Evolutionary conservation across 2,113 vertebrate species (phyloP).

Genomic region (Phocoena phocoena): DNA sequence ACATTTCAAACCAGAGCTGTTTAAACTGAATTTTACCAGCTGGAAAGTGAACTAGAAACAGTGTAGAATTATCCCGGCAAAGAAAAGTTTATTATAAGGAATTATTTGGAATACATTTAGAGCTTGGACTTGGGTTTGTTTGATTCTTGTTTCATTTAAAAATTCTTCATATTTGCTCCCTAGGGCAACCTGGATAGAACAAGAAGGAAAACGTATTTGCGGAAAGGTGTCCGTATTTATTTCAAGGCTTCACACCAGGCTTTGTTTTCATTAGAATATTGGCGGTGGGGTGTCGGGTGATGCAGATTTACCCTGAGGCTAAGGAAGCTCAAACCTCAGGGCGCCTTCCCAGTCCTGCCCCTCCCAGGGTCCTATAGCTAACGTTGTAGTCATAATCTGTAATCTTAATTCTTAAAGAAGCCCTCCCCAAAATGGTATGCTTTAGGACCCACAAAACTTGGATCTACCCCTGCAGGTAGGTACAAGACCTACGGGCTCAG

Average conservation of each 20-base stretch:
- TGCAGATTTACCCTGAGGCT: neutral
- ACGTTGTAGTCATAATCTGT: neutral
- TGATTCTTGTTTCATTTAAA: slow-evolving; percentile 25
- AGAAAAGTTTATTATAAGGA: neutral
- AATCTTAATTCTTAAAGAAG: slow-evolving; percentile 24
- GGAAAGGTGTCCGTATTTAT: neutral
- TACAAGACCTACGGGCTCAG: neutral
- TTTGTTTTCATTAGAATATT: neutral
- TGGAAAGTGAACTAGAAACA: slow-evolving; percentile 24
- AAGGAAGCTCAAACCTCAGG: neutral
- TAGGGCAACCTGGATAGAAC: neutral
- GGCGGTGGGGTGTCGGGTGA: rapidly evolving
- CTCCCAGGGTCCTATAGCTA: neutral
- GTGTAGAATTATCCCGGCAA: neutral
- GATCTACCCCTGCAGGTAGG: neutral
- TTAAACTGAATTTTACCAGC: slow-evolving; percentile 3
- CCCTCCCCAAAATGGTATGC: neutral
- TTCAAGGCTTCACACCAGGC: neutral
- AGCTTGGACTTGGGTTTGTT: neutral
- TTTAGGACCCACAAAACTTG: neutral
- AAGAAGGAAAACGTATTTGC: slow-evolving; percentile 3
- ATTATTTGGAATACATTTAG: neutral
- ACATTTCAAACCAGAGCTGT: slow-evolving; percentile 20
- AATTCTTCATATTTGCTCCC: slow-evolving; percentile 16
- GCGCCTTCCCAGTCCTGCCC: neutral